These are phyloP conservation scores for Campylomormyrus numenius DNA, from an alignment of 2,113 vertebrate species.

Conservation along the genomic window DNA sequence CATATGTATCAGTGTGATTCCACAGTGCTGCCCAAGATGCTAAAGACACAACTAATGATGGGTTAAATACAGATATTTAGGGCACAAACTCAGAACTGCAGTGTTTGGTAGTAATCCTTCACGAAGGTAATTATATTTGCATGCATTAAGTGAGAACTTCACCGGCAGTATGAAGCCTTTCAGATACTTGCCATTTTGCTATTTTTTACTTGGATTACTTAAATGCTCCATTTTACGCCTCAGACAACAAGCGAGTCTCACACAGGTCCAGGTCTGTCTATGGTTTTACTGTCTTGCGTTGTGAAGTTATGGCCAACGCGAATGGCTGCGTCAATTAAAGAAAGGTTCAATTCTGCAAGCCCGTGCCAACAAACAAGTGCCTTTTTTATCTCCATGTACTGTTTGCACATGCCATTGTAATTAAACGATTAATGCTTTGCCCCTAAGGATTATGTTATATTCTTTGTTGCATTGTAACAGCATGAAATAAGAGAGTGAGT, in stretches of 20 bases:
- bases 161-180: background rate
- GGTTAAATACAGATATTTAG: background rate
- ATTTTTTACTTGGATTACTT: background rate
- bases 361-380: slow-evolving; percentile 45
- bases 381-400: slow-evolving; percentile 26
- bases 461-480: slow-evolving; percentile 39
- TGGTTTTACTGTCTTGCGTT: background rate
- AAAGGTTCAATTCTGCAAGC: slow-evolving; percentile 32
- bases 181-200: background rate
- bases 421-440: slow-evolving; percentile 53
- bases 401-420: slow-evolving; percentile 43
- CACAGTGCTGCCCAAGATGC: background rate
- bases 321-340: slow-evolving; percentile 29
- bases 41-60: background rate
- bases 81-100: background rate
- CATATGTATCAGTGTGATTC: background rate
- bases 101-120: background rate
- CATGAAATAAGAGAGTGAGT: slow-evolving; percentile 36
- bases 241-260: background rate
- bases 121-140: background rate
- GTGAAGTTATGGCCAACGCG: background rate
- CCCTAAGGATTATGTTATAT: slow-evolving; percentile 47
- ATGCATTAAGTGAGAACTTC: background rate
- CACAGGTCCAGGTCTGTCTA: background rate
- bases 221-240: background rate